Base-by-base conservation (phyloP, 2,113 vertebrate species). In the Pteronura brasiliensis region DNA sequence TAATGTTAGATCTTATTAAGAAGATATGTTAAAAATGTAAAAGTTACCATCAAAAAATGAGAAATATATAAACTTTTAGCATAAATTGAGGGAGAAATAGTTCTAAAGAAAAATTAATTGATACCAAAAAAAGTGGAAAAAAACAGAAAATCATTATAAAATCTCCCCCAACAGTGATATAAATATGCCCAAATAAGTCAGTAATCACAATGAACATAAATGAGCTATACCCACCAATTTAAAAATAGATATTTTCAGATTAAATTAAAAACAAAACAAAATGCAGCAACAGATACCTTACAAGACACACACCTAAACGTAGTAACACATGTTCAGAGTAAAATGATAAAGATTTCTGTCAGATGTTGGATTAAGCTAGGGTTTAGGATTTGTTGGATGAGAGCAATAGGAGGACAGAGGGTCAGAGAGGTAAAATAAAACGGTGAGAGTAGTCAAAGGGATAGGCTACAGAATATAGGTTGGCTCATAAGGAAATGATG, bases 241-340 rank as follows among this genome's bases (percentile, higher is more conserved):
- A 84, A 92, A 90, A 57, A 20, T 20, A 72, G 25, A 13, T 47
- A 57, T 81, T 52, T 36, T 93, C 72, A 81, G 44, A 90, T n/a
- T 95, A 34, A 34, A 59, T 74, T 86, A 42, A 81, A 92, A 95
- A 90, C 27, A 83, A 93, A 81, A 65, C 2, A 71, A 84, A 92
- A 95, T 27, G 3, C 20, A 95, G 3, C 7, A n/a, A 1, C 8
- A 39, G 7, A 12, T 27, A 8, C 74, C 47, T 72, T 86, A 80
- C 3, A 93, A 90, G 31, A 74, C 86, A 77, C 36, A 44, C 42
- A 47, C 79, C 79, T 72, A 77, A 65, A 65, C 36, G 57, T 42
- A 49, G 34, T 59, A 69, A 57, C 47, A 57, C 15, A 31, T 25
- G 1, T 90, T 86, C 49, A 31, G 90, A 69, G 55, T 36, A 76